Base-by-base conservation (phyloP, 2,888 invertebrate species). In the Aplocera efformata region DNA sequence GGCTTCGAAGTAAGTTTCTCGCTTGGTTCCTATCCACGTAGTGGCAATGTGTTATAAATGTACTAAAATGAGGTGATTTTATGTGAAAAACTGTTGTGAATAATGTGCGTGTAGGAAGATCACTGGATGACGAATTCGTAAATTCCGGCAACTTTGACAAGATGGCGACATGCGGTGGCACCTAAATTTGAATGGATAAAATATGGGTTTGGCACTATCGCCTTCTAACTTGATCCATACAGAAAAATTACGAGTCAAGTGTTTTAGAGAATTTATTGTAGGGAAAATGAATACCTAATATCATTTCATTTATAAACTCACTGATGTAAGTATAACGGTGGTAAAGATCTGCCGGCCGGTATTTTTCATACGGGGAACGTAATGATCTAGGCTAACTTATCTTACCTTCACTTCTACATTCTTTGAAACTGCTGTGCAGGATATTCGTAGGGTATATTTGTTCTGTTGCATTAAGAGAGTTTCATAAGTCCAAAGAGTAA, bases 1-100 rank as follows among this genome's bases (percentile, higher is more conserved):
- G 94, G 93, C 88, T 97, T 97, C 88, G 96, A 96, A 90, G 97
- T 97, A 91, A 95, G 95, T 94, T 81, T 64, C 58, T 65, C 54
- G 60, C 58, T 59, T 63, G 58, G 65, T 48, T 63, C 64, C 54
- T 63, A 61, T 60, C 50, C 65, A 66, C 60, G 74, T 75, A 17
- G 5, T 17, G 13, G 76, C 58, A 69, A 66, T 70, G 76, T 79
- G 79, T 61, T 58, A 56, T 59, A 32, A 47, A 56, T 48, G 53
- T 49, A 50, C 33, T 29, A 44, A 30, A 55, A 51, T 41, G 49
- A 61, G 60, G 63, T 47, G 50, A 40, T 35, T 43, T 50, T 44
- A 21, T 67, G 70, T 72, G 69, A 50, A 50, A 50, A 50, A 42
- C 45, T 50, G 53, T 60, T 64, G 68, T 73, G 72, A 53, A 50